phyloP scores from a whole-genome alignment of 2,797 vertebrate genomes.

The Anableps anableps region DNA sequence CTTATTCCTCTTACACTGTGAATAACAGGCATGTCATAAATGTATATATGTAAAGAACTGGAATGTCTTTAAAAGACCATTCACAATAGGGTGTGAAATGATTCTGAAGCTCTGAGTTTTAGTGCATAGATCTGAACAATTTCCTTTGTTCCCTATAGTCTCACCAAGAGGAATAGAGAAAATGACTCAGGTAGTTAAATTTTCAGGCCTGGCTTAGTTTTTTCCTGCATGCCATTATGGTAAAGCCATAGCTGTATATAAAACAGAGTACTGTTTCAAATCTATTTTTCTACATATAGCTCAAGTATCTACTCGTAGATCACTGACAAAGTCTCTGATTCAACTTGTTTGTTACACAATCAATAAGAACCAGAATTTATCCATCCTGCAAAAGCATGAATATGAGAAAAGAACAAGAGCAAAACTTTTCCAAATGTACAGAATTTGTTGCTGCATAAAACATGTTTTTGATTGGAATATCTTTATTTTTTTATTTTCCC shows the following conservation, averaged over 20 bases:
- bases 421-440: conserved; percentile 23
- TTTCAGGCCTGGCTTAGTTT: conserved; percentile 82
- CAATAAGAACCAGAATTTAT: conserved; percentile 20
- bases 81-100: conserved; percentile 37
- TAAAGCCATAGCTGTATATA: conserved; percentile 84
- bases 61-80: conserved; percentile 49
- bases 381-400: conserved; percentile 11
- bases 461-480: background rate
- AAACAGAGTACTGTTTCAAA: conserved; percentile 77
- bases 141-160: conserved; percentile 50
- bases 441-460: conserved; percentile 6
- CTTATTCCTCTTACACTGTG: conserved; percentile 71
- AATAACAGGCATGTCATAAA: conserved; percentile 63
- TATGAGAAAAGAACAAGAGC: conserved; percentile 10
- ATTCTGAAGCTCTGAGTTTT: conserved; percentile 47
- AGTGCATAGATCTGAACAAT: conserved; percentile 61
- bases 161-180: conserved; percentile 65
- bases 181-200: conserved; percentile 84
- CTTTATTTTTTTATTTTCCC: conserved; percentile 13
- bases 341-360: conserved; percentile 47
- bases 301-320: conserved; percentile 58
- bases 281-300: conserved; percentile 84
- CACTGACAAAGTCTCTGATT: conserved; percentile 51
- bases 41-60: conserved; percentile 51
- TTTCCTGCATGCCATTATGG: conserved; percentile 81